phyloP scores from a whole-genome alignment of 2,888 invertebrate genomes.

The Abrostola tripartita region DNA sequence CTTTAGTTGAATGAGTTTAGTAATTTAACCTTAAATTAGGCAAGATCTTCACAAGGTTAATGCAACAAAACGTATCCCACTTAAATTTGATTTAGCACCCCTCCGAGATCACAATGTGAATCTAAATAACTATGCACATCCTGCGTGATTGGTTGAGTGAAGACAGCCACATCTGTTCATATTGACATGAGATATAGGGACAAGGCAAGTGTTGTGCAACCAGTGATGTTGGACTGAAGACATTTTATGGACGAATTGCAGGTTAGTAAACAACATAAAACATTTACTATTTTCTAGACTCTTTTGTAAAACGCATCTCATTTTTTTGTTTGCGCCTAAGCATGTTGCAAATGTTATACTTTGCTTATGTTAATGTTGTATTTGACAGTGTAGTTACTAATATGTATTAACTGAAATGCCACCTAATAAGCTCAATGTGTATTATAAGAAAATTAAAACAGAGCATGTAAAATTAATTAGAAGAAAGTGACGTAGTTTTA shows the following conservation, averaged over 20 bases:
- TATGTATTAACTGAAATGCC: no score
- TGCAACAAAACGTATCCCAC: constrained; percentile 40
- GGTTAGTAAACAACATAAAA: not conserved
- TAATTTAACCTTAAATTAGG: not conserved
- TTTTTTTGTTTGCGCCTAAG: no score
- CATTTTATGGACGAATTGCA: not conserved
- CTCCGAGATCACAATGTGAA: constrained; percentile 37
- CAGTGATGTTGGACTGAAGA: not conserved
- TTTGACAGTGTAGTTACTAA: no score
- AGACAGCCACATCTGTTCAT: constrained; percentile 33
- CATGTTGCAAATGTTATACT: no score
- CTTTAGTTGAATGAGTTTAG: not conserved
- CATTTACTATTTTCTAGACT: no score
- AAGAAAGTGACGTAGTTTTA: no score
- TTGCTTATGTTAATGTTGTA: no score
- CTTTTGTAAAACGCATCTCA: no score
- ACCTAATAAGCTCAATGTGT: no score
- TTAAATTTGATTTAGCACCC: constrained; percentile 48
- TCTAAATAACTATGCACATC: constrained; percentile 47
- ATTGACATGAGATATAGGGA: constrained; percentile 28
- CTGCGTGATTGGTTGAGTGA: constrained; percentile 38
- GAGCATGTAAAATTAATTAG: no score
- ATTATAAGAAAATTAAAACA: no score
- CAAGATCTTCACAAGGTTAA: constrained; percentile 26
- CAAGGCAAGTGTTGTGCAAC: constrained; percentile 15